These are phyloP conservation scores for Meloidogyne hapla DNA, from an alignment of 1,140 invertebrate genomes.

Conservation along the genomic window DNA sequence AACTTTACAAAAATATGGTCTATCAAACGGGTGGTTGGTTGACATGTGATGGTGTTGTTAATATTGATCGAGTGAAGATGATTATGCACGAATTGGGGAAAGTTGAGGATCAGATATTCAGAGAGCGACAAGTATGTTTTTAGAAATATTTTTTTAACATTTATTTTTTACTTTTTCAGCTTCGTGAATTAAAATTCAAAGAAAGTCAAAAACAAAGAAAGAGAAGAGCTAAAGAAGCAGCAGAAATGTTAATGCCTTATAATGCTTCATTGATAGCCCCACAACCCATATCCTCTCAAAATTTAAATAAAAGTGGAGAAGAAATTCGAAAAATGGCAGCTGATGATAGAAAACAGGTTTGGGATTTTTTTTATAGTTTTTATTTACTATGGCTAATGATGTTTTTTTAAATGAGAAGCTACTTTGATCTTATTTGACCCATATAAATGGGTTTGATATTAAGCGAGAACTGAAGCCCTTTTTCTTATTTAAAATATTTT, in stretches of 20 bases:
- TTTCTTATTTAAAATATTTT: background rate
- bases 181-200: slow-evolving; percentile 71
- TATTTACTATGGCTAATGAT: slow-evolving; percentile 18
- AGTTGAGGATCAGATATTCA: slow-evolving; percentile 96
- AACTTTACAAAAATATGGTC: slow-evolving; percentile 89
- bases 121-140: slow-evolving; percentile 69
- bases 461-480: slow-evolving; percentile 28
- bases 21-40: slow-evolving; percentile 77
- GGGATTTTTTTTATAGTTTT: background rate
- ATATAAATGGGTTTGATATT: background rate
- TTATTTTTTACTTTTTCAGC: slow-evolving; percentile 15
- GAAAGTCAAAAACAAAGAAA: slow-evolving; percentile 42
- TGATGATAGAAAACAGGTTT: slow-evolving; percentile 47
- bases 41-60: slow-evolving; percentile 88
- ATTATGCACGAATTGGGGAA: slow-evolving; percentile 83
- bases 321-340: slow-evolving; percentile 45
- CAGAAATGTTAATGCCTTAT: slow-evolving; percentile 27
- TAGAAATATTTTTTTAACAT: background rate
- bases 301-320: slow-evolving; percentile 26
- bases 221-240: background rate
- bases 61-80: slow-evolving; percentile 85
- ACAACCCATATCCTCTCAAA: background rate
- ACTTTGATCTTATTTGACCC: slow-evolving; percentile 34
- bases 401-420: slow-evolving; percentile 14
- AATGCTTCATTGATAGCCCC: slow-evolving; percentile 36